Conservation (phyloP, 2,113 vertebrate species). For the Podarcis cretensis region DNA sequence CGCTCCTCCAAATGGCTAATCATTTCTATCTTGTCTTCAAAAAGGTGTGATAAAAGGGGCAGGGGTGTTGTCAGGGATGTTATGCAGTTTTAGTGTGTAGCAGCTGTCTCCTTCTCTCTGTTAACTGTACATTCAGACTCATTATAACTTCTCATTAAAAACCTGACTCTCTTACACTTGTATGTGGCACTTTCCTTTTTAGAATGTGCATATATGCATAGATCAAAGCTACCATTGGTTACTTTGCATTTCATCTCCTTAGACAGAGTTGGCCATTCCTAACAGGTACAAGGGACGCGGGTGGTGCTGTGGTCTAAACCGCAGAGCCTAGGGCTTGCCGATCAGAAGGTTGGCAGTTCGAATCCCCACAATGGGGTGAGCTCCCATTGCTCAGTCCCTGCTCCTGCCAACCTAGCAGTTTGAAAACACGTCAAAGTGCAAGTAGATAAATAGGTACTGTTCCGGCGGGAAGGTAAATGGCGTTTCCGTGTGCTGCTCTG, state of each 20-base stretch:
- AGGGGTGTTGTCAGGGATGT: not conserved
- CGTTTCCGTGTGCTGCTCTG: no score
- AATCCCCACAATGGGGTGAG: no score
- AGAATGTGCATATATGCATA: not conserved
- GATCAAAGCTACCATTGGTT: not conserved
- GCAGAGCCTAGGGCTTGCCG: no score
- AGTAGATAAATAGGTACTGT: no score
- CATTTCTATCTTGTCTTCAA: not conserved
- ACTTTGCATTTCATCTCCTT: not conserved
- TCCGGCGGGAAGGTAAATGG: no score
- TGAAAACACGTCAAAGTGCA: no score
- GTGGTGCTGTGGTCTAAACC: no score
- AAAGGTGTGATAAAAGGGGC: not conserved
- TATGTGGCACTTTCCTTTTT: not conserved
- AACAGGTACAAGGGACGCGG: no score
- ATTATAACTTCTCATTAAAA: not conserved
- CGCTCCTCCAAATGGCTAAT: not conserved
- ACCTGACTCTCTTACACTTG: not conserved
- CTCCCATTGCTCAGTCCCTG: no score
- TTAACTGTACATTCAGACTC: not conserved
- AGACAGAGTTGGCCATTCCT: not conserved
- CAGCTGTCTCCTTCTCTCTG: not conserved
- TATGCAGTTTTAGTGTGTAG: not conserved
- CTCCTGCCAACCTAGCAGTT: no score
- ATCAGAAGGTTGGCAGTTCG: accelerated